A percentile compares a stretch with the other conserved stretches of the same genome.
Evolutionary conservation across 2,113 vertebrate genomes (phyloP).

Genomic region (Electrona antarctica): DNA sequence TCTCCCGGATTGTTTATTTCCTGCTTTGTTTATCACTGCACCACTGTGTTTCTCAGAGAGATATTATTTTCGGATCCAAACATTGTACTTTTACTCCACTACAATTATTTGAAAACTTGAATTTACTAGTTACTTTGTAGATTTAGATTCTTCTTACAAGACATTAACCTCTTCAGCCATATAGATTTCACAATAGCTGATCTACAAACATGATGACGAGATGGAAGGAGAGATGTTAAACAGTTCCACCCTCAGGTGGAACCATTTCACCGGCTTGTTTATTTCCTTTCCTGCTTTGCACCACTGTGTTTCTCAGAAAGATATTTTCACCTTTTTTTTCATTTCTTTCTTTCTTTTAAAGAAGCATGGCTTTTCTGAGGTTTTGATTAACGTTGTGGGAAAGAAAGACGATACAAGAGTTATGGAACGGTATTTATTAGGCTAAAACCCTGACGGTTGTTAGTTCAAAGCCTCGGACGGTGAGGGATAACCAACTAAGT

Average conservation of each 20-base stretch:
- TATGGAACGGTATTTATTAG: not conserved
- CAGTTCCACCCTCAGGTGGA: constrained; percentile 26
- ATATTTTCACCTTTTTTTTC: not conserved
- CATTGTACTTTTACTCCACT: no score
- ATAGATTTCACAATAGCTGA: no score
- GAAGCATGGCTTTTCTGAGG: constrained; percentile 4
- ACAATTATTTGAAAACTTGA: no score
- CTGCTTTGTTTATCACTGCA: not conserved
- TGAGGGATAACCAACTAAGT: constrained; percentile 6
- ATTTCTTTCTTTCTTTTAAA: constrained; percentile 13
- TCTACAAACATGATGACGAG: constrained; percentile 47
- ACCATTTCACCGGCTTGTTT: not conserved
- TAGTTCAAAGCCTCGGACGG: constrained; percentile 22
- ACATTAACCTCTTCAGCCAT: no score
- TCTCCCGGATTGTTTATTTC: constrained; percentile 4
- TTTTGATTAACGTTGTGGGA: not conserved
- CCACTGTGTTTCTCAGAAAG: not conserved
- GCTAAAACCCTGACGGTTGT: not conserved
- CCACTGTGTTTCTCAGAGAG: not conserved
- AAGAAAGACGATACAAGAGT: not conserved
- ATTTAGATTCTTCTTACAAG: no score
- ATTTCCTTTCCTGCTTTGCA: constrained; percentile 16
- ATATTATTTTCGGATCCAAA: not conserved
- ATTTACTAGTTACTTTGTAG: no score
- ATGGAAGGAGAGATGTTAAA: not conserved